These are phyloP conservation scores for Oreochromis grahami DNA, from an alignment of 2,797 vertebrate genomes.

Conservation along the genomic window DNA sequence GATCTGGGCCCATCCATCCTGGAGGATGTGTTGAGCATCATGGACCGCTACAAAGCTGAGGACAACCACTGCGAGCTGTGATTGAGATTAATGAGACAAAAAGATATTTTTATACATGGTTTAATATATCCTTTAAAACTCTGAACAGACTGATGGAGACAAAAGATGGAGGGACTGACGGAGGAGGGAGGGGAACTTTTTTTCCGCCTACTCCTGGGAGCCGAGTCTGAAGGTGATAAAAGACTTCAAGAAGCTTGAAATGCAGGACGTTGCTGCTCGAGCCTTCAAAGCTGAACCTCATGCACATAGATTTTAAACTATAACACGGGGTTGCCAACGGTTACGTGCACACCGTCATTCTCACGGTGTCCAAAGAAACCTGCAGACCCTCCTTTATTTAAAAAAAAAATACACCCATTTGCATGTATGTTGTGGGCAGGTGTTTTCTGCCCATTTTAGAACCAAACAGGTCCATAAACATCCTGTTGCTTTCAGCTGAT, in stretches of 20 bases:
- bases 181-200: background rate
- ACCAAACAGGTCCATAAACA: background rate
- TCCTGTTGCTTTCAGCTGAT: background rate
- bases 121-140: background rate
- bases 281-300: slow-evolving; percentile 23
- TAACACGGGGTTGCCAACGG: background rate
- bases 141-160: background rate
- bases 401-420: background rate
- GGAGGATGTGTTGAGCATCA: slow-evolving; percentile 82
- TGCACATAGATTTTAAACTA: background rate
- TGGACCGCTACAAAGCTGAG: slow-evolving; percentile 80
- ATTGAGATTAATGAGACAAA: background rate
- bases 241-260: background rate
- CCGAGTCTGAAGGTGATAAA: background rate
- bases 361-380: background rate
- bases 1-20: slow-evolving; percentile 85
- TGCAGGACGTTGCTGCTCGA: slow-evolving; percentile 1
- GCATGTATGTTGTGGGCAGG: background rate
- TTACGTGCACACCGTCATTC: background rate
- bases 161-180: background rate
- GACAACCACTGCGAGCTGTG: slow-evolving; percentile 73
- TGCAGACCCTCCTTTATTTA: background rate
- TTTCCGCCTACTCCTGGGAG: background rate
- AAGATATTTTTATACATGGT: slow-evolving; percentile 12
- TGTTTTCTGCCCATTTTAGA: background rate